These are phyloP conservation scores for Limnothrissa miodon DNA, from an alignment of 2,113 vertebrate genomes.

Conservation along the genomic window DNA sequence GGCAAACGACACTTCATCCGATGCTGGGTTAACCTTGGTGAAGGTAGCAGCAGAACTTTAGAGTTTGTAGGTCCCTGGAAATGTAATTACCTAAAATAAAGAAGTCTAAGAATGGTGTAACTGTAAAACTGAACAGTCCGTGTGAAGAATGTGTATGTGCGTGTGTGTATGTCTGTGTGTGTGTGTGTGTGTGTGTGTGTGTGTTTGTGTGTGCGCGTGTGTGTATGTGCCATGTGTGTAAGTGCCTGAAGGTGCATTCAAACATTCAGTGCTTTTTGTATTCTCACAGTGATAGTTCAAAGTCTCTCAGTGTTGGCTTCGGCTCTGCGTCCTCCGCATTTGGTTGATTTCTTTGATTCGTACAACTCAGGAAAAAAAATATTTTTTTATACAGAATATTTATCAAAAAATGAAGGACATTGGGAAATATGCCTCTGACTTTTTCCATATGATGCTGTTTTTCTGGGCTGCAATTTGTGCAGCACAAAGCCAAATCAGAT, in stretches of 20 bases:
- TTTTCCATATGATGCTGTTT: neutral
- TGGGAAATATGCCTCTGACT: neutral
- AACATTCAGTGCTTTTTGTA: neutral
- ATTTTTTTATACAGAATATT: neutral
- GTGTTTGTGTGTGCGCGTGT: conserved; percentile 20
- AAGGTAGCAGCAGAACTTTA: conserved; percentile 51
- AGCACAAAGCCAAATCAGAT: neutral
- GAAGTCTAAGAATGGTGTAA: neutral
- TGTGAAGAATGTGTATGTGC: conserved; percentile 39
- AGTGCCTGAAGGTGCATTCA: neutral
- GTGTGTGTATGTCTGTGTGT: conserved; percentile 25
- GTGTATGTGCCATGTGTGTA: conserved; percentile 16
- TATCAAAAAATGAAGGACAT: neutral
- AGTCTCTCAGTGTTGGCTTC: neutral
- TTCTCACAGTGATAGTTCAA: neutral
- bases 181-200: conserved; percentile 17
- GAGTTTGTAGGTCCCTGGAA: conserved; percentile 48
- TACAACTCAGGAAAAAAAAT: neutral
- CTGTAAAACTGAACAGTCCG: neutral
- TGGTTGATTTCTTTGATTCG: neutral
- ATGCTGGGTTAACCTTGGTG: conserved; percentile 47
- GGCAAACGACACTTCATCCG: conserved; percentile 55
- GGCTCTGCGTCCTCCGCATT: neutral
- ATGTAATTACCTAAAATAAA: conserved; percentile 42
- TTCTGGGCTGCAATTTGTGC: neutral